Evolutionary conservation across 2,113 vertebrate genomes (phyloP).

Genomic region (Cyprinodon variegatus): DNA sequence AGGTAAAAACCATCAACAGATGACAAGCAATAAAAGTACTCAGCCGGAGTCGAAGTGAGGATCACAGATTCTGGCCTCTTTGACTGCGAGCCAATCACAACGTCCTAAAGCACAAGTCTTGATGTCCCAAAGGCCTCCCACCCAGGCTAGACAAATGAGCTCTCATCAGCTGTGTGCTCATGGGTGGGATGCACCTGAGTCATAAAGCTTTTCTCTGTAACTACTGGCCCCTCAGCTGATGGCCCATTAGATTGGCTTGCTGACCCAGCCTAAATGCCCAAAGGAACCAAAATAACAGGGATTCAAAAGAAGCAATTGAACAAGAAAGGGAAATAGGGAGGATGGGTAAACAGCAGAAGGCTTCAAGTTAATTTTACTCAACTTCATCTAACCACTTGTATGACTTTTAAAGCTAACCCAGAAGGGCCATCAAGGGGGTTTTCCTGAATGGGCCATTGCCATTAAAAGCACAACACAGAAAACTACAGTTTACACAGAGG

Average conservation of each 20-base stretch:
- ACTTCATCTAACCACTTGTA: too few species aligned
- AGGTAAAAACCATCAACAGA: constrained; percentile 5
- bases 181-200: constrained; percentile 56
- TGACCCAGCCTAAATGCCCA: constrained; percentile 33
- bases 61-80: not conserved
- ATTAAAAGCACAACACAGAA: not conserved
- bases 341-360: constrained; percentile 16
- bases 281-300: constrained; percentile 48
- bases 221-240: constrained; percentile 33
- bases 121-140: constrained; percentile 16
- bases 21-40: constrained; percentile 2
- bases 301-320: constrained; percentile 40
- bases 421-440: not conserved
- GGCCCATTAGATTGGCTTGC: constrained; percentile 32
- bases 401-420: not conserved
- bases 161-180: constrained; percentile 42
- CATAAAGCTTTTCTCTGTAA: constrained; percentile 56
- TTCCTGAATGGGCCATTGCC: not conserved
- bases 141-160: constrained; percentile 10
- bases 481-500: not conserved
- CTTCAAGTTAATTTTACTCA: not conserved
- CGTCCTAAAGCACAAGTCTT: constrained; percentile 18
- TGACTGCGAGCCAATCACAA: constrained; percentile 9
- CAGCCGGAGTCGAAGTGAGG: constrained; percentile 11
- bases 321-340: constrained; percentile 34